These are phyloP conservation scores for Halcyon senegalensis DNA, from an alignment of 2,113 vertebrate genomes.

Conservation along the genomic window DNA sequence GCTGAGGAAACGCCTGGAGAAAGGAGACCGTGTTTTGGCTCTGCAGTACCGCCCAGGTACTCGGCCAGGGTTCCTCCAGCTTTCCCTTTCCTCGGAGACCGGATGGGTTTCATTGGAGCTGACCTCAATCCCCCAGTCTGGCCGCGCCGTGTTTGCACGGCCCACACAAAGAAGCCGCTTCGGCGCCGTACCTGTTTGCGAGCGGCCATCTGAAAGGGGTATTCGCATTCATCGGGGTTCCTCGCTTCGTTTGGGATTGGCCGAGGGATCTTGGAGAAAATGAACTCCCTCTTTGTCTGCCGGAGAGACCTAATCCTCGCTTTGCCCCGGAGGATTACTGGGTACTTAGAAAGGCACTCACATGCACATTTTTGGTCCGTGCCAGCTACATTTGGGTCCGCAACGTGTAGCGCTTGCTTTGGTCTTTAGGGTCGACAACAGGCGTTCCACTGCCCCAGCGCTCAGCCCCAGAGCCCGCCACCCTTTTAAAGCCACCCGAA, in stretches of 20 bases:
- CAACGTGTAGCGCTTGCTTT: constrained; percentile 46
- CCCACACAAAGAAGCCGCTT: not conserved
- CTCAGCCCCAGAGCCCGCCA: constrained; percentile 17
- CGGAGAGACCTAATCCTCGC: constrained; percentile 72
- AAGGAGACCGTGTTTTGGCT: not conserved
- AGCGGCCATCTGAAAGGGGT: constrained; percentile 24
- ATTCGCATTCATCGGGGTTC: constrained; percentile 39
- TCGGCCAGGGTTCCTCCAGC: not conserved
- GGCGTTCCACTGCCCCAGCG: constrained; percentile 46
- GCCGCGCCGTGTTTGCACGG: not conserved
- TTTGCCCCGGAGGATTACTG: constrained; percentile 77
- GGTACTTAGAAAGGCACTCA: constrained; percentile 77
- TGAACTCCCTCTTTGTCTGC: constrained; percentile 66
- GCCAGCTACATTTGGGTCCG: constrained; percentile 66
- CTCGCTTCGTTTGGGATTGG: constrained; percentile 54
- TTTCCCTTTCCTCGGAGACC: not conserved
- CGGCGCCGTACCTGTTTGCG: not conserved
- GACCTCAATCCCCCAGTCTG: constrained; percentile 10
- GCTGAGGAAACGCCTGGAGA: not conserved
- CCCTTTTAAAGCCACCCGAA: constrained; percentile 26
- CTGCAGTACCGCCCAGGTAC: not conserved
- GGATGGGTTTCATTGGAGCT: not conserved
- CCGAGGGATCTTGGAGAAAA: constrained; percentile 69
- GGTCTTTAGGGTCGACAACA: constrained; percentile 59
- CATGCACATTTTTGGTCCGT: constrained; percentile 67